Conservation (phyloP, 2,113 vertebrate genomes). For the Coryphaenoides rupestris region DNA sequence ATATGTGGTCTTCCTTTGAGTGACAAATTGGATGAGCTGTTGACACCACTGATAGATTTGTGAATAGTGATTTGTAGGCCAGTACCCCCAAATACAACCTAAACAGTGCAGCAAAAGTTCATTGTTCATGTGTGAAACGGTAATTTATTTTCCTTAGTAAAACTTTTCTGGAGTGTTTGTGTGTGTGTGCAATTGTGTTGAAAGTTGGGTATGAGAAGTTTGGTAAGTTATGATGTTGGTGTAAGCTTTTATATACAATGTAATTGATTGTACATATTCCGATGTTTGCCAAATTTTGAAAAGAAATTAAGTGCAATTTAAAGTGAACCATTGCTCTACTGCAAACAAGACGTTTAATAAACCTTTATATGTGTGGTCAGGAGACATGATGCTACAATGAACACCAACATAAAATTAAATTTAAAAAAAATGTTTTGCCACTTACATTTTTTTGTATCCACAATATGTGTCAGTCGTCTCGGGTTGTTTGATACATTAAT, state of each 20-base stretch:
- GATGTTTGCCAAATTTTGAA: constrained; percentile 55
- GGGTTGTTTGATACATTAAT: too few species aligned
- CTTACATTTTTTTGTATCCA: too few species aligned
- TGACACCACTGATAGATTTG: too few species aligned
- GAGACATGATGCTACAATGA: constrained; percentile 25
- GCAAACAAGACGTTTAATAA: constrained; percentile 27
- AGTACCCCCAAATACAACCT: constrained; percentile 1
- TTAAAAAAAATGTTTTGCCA: constrained; percentile 14
- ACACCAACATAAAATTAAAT: constrained; percentile 29
- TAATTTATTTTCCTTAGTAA: constrained; percentile 34
- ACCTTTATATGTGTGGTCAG: constrained; percentile 26
- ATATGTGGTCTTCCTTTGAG: constrained; percentile 15
- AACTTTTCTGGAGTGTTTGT: neutral
- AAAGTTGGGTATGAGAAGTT: neutral
- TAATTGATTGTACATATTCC: constrained; percentile 63
- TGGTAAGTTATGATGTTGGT: too few species aligned
- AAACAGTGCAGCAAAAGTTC: neutral
- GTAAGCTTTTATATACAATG: constrained; percentile 59
- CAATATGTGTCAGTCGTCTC: too few species aligned
- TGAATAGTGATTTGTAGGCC: neutral
- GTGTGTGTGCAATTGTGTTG: constrained; percentile 17
- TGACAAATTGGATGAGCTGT: too few species aligned
- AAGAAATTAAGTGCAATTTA: constrained; percentile 43
- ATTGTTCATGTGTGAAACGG: constrained; percentile 15
- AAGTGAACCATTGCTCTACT: constrained; percentile 28